phyloP scores from a whole-genome alignment of 2,888 invertebrate genomes.

The Aporophyla lueneburgensis region DNA sequence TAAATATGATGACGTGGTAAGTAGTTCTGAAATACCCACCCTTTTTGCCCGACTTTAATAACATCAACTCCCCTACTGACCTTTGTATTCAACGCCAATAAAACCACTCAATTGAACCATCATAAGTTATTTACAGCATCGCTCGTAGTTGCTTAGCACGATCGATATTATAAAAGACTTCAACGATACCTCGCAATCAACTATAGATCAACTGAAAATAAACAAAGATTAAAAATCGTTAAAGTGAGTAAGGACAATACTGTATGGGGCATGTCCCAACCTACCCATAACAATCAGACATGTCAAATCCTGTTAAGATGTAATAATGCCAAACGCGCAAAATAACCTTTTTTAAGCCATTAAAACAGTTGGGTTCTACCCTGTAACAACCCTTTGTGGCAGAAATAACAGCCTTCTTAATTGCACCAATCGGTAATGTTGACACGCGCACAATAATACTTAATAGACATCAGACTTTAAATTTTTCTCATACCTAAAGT shows the following conservation, averaged over 20 bases:
- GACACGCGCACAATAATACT: background rate
- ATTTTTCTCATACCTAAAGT: background rate
- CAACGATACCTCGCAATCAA: background rate
- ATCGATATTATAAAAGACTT: slow-evolving; percentile 2
- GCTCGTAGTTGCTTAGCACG: background rate
- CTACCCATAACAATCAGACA: background rate
- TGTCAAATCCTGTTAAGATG: background rate
- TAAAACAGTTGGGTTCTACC: background rate
- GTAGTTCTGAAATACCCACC: slow-evolving; percentile 59
- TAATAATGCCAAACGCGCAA: background rate
- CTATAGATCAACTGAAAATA: background rate
- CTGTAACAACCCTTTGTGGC: background rate
- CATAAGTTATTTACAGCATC: slow-evolving; percentile 21
- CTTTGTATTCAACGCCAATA: background rate
- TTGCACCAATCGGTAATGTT: background rate
- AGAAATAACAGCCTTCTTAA: background rate
- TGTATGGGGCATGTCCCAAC: background rate
- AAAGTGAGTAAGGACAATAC: background rate
- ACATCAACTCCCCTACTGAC: background rate
- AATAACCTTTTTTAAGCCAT: background rate
- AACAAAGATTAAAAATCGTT: background rate
- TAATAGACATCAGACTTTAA: too few species aligned
- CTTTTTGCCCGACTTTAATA: background rate
- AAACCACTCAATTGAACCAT: background rate
- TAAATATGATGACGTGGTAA: slow-evolving; percentile 88